These are phyloP conservation scores for Watsonalla binaria DNA, from an alignment of 2,888 invertebrate species.

Conservation along the genomic window DNA sequence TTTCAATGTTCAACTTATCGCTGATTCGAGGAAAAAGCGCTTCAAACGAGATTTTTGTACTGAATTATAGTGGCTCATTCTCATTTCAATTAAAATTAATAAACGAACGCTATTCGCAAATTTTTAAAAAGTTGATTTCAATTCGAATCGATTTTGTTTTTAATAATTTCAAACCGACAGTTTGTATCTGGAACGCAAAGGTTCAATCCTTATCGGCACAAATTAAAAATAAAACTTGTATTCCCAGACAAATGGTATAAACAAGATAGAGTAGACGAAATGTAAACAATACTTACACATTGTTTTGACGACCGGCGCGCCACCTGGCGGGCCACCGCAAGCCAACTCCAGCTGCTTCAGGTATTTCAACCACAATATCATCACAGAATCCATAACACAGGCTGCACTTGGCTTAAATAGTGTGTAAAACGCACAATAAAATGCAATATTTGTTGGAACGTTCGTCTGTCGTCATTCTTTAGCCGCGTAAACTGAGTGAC, in stretches of 20 bases:
- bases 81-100: too few species aligned
- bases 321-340: conserved; percentile 57
- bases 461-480: conserved; percentile 69
- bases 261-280: conserved; percentile 28
- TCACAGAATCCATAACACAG: conserved; percentile 47
- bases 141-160: too few species aligned
- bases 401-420: neutral
- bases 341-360: conserved; percentile 71
- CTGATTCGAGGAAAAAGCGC: conserved; percentile 44
- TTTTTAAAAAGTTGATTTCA: too few species aligned
- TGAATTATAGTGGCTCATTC: neutral
- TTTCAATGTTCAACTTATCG: conserved; percentile 57
- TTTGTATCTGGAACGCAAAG: neutral
- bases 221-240: neutral
- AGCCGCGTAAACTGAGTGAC: conserved; percentile 75
- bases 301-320: conserved; percentile 68
- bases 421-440: neutral
- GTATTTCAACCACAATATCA: conserved; percentile 74
- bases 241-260: conserved; percentile 13
- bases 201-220: neutral
- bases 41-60: conserved; percentile 14
- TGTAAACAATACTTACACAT: conserved; percentile 58
- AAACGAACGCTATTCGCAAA: too few species aligned
- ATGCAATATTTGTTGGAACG: conserved; percentile 2
- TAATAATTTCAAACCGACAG: too few species aligned